A percentile compares a stretch with the other conserved stretches of the same genome.
phyloP scores from a whole-genome alignment of 92 coral and sea anemone species.

The Phenganax marumi region DNA sequence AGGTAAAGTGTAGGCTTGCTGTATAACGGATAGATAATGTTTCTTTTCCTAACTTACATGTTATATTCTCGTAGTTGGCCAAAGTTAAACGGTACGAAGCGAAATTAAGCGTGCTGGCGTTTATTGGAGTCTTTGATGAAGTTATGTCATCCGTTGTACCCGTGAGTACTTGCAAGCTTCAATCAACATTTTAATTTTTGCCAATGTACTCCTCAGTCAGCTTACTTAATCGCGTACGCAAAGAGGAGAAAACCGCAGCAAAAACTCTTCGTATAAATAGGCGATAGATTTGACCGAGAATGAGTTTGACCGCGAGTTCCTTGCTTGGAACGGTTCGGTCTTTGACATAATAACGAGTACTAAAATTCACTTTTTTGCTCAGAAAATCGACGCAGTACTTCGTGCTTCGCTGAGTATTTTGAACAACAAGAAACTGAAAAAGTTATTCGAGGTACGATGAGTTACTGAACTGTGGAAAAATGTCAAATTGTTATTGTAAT shows the following conservation, averaged over 20 bases:
- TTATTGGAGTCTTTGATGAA: constrained; percentile 91
- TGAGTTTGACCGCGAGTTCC: no score
- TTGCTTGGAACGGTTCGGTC: no score
- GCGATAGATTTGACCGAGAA: no score
- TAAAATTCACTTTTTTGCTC: constrained; percentile 13
- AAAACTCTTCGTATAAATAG: no score
- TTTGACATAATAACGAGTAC: no score
- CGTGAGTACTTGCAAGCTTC: constrained; percentile 47
- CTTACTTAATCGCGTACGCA: no score
- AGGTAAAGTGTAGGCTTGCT: constrained; percentile 41
- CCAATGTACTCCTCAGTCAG: no score
- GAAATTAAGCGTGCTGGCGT: constrained; percentile 87
- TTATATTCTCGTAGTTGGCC: constrained; percentile 64
- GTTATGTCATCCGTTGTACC: constrained; percentile 85
- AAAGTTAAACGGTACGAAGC: constrained; percentile 90
- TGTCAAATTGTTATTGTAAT: neutral
- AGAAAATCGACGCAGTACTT: constrained; percentile 88
- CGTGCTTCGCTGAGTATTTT: constrained; percentile 79
- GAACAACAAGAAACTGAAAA: constrained; percentile 75
- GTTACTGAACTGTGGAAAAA: neutral
- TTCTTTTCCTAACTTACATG: neutral
- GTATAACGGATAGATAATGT: no score
- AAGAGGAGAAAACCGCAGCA: no score
- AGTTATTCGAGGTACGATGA: constrained; percentile 72
- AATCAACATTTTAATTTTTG: neutral